Conservation (phyloP, 2,888 invertebrate species). For the Metacarcinus magister region DNA sequence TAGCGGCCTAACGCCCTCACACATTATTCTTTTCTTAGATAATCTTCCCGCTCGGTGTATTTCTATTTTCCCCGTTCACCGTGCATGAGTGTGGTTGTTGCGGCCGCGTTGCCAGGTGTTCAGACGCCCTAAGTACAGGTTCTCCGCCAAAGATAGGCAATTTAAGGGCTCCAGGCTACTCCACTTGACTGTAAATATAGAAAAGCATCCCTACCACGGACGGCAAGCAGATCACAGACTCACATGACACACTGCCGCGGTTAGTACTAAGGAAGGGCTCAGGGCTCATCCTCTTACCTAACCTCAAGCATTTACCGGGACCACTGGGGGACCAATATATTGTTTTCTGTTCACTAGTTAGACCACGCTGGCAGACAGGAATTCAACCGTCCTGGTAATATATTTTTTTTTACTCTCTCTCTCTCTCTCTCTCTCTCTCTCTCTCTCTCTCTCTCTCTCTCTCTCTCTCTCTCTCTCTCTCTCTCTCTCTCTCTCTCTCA, state of each 20-base stretch:
- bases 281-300: neutral
- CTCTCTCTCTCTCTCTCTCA: neutral
- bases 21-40: neutral
- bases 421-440: neutral
- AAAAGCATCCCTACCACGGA: neutral
- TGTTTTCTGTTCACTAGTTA: neutral
- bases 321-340: neutral
- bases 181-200: constrained; percentile 5
- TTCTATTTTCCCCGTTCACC: neutral
- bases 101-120: neutral
- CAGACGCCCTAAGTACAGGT: neutral
- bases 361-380: neutral
- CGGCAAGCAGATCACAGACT: neutral
- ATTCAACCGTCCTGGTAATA: neutral
- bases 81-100: neutral
- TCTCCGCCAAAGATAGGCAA: neutral
- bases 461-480: neutral
- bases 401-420: neutral
- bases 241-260: neutral
- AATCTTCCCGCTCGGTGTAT: neutral
- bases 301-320: neutral
- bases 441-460: neutral
- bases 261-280: neutral
- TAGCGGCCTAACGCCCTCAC: neutral
- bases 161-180: neutral